Base-by-base conservation (phyloP, 2,113 vertebrate genomes). In the Oceanites oceanicus region DNA sequence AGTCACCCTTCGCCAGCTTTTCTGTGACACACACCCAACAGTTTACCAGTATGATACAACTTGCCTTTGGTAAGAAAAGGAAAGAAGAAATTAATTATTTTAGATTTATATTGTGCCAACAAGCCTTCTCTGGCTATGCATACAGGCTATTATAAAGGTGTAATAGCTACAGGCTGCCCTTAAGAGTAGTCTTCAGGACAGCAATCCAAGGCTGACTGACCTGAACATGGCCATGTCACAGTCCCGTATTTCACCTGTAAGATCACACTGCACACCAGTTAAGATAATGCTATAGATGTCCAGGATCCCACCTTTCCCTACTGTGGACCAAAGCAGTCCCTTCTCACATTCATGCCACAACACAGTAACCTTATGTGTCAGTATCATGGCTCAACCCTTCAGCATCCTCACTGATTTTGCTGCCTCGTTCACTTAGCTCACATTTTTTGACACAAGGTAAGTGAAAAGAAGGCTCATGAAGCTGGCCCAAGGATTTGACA, bases 241-340 rank as follows among this genome's bases (percentile, higher is more conserved):
- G 7, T 40, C 44, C 30, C 56, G 15, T 22, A 36, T 80, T 62
- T 73, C 53, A 65, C 1, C 10, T n/a, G 7, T 16, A 55, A 25
- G 21, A 36, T 44, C 74, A 44, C 12, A 20, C 29, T 56, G 25
- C 45, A 13, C 15, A 16, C 11, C 40, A 91, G 27, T 30, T 73
- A 65, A 47, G 27, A n/a, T 11, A 20, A 44, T 38, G 3, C 4
- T 59, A 2, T 4, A 2, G 0, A 26, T 27, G 34, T 5, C 7
- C 53, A 73, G 36, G 14, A 76, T 56, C 36, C n/a, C n/a, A 26
- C 10, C 14, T 63, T 75, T 19, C 8, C 42, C 61, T 88, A 11
- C 25, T 2, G 0, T 11, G 27, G 34, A 12, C 29, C 58, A 79
- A 42, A 75, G 66, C 52, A 72, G 23, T 15, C 25, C 19, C 25